Conservation (phyloP, 2,113 vertebrate species). For the Prionailurus bengalensis region DNA sequence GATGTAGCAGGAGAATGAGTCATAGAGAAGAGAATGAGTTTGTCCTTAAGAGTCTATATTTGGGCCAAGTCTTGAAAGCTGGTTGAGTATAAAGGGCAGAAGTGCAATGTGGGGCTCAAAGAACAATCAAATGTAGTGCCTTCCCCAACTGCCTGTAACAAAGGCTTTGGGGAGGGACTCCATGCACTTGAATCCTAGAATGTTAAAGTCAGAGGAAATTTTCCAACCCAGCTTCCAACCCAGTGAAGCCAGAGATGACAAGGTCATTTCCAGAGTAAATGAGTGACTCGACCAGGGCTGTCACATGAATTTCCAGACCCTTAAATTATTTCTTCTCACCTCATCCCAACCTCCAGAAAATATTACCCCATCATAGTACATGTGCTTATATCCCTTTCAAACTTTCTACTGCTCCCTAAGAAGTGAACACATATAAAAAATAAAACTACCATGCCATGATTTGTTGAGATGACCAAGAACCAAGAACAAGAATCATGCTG, state of each 20-base stretch:
- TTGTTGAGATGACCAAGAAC: background rate
- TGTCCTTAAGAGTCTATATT: background rate
- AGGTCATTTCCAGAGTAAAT: background rate
- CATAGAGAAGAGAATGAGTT: background rate
- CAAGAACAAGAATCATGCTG: background rate
- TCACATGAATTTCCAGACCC: background rate
- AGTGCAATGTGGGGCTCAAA: background rate
- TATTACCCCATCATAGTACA: background rate
- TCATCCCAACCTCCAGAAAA: background rate
- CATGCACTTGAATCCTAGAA: background rate
- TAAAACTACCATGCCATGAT: background rate
- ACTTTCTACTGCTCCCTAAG: background rate
- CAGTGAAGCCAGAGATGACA: background rate
- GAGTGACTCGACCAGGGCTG: background rate
- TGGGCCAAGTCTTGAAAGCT: background rate
- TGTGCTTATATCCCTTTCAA: background rate
- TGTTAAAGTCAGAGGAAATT: background rate
- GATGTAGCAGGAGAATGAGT: background rate
- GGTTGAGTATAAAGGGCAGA: background rate
- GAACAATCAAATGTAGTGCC: background rate
- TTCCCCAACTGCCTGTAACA: background rate
- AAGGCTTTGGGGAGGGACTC: background rate
- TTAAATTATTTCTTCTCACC: background rate
- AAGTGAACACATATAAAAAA: background rate
- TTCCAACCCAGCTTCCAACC: background rate